Conservation (phyloP, 2,888 invertebrate genomes). For the Lasioglossum marginatum region DNA sequence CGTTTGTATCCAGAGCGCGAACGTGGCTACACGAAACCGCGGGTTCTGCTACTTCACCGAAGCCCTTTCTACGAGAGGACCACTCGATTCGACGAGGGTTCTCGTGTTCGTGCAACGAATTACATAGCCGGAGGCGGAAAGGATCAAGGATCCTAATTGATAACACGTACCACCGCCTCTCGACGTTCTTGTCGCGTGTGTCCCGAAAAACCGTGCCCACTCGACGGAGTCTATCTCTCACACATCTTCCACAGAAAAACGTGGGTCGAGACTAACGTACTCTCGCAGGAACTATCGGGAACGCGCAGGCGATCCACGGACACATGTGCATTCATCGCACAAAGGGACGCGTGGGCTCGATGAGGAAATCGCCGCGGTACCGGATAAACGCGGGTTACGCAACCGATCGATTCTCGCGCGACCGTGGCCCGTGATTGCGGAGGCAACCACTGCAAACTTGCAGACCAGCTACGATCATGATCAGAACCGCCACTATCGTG, state of each 20-base stretch:
- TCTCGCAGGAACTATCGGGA: constrained; percentile 14
- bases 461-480: too few relatives aligned
- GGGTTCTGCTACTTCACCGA: constrained; percentile 19
- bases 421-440: not conserved
- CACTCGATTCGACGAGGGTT: constrained; percentile 33
- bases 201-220: not conserved
- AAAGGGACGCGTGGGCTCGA: constrained; percentile 75
- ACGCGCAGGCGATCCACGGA: constrained; percentile 54
- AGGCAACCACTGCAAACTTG: not conserved
- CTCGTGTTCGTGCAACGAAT: constrained; percentile 40
- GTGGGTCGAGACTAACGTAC: not conserved
- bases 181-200: constrained; percentile 5
- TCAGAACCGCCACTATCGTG: too few relatives aligned
- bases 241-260: not conserved
- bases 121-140: constrained; percentile 19
- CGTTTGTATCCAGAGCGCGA: not conserved
- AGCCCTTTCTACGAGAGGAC: constrained; percentile 32
- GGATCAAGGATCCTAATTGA: constrained; percentile 43
- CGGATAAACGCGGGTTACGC: constrained; percentile 48
- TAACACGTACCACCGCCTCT: constrained; percentile 38
- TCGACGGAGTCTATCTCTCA: not conserved
- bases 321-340: constrained; percentile 55
- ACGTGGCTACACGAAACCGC: not conserved
- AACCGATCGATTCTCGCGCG: constrained; percentile 31
- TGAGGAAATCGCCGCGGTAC: constrained; percentile 54